Conservation (phyloP, 2,113 vertebrate genomes). For the Rhadina sibilatrix region DNA sequence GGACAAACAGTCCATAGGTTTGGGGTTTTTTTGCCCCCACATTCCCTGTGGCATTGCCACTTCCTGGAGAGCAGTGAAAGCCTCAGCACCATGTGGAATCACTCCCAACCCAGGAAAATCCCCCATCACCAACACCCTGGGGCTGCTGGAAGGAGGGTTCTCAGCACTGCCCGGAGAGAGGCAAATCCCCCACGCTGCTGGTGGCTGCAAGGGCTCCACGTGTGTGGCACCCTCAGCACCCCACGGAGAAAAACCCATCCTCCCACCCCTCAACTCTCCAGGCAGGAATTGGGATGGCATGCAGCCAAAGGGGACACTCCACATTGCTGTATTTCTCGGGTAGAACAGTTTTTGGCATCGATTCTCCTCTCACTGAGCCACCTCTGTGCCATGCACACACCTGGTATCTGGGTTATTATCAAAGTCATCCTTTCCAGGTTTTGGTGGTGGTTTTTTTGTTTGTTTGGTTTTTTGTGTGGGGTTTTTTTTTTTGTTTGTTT, state of each 20-base stretch:
- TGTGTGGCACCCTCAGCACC: slow-evolving; percentile 1
- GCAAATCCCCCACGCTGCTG: background rate
- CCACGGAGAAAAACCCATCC: background rate
- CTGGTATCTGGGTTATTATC: background rate
- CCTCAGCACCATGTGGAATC: background rate
- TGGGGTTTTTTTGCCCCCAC: rapidly evolving
- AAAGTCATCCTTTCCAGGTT: no score
- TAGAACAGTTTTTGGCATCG: background rate
- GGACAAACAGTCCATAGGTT: background rate
- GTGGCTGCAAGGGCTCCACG: background rate
- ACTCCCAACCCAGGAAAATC: slow-evolving; percentile 52
- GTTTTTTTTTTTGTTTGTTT: background rate
- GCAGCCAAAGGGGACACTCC: slow-evolving; percentile 45
- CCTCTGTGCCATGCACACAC: background rate
- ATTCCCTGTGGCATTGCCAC: background rate
- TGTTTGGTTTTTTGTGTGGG: background rate
- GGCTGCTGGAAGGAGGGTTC: background rate
- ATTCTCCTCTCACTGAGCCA: background rate
- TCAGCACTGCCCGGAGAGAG: background rate
- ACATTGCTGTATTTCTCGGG: background rate
- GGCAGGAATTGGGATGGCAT: slow-evolving; percentile 7
- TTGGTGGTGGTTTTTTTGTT: no score
- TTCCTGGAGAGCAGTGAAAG: background rate
- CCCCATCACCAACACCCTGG: background rate
- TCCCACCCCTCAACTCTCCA: background rate